These are phyloP conservation scores for Caenorhabditis auriculariae DNA, from an alignment of 2,888 invertebrate species.

Conservation along the genomic window DNA sequence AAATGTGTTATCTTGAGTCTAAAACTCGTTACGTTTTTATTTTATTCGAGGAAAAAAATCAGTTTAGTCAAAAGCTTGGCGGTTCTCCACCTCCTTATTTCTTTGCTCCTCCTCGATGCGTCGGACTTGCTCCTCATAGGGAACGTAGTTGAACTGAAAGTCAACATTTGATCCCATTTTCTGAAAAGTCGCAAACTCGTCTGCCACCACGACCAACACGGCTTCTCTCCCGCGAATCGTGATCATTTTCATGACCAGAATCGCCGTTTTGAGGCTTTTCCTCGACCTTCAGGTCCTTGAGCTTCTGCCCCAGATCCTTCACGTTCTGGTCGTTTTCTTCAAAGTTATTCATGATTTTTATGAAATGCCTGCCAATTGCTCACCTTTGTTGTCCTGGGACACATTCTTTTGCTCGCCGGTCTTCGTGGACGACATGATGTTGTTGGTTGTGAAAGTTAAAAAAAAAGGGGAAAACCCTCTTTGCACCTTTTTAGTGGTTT, in stretches of 20 bases:
- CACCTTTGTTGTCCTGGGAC: constrained; percentile 14
- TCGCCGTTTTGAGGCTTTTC: constrained; percentile 14
- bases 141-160: no score
- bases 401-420: constrained; percentile 12
- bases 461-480: constrained; percentile 36
- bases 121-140: constrained; percentile 10
- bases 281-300: constrained; percentile 33
- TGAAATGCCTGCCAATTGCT: constrained; percentile 4
- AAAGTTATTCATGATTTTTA: background rate
- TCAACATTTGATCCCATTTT: constrained; percentile 9
- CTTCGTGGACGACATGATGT: constrained; percentile 25
- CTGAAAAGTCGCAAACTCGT: constrained; percentile 1
- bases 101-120: constrained; percentile 26
- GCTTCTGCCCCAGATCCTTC: constrained; percentile 30
- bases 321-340: constrained; percentile 4
- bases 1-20: no score
- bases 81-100: constrained; percentile 20
- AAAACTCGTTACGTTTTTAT: no score
- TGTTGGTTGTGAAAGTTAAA: constrained; percentile 20
- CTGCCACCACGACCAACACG: constrained; percentile 17
- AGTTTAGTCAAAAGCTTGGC: no score
- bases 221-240: constrained; percentile 16
- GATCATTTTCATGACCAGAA: constrained; percentile 11
- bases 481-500: background rate
- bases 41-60: no score